Evolutionary conservation across 1,140 invertebrate species (phyloP).

Genomic region (Heliconius melpomene): DNA sequence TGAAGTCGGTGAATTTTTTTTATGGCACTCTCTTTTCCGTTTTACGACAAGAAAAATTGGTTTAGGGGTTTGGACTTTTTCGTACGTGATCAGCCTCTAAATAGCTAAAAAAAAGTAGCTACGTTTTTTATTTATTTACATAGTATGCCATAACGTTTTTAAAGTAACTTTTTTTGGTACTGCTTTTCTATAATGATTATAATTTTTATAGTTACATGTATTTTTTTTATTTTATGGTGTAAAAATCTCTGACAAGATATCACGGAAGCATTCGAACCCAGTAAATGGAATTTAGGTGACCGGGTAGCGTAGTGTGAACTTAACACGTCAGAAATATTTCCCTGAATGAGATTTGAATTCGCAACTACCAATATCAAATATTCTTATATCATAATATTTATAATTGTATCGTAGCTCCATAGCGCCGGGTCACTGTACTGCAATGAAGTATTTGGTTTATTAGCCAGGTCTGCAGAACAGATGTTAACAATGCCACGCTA

Average conservation of each 20-base stretch:
- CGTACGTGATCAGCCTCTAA: not conserved
- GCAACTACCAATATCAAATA: not conserved
- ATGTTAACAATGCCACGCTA: slow-evolving; percentile 39
- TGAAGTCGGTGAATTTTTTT: not conserved
- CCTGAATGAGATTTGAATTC: no score
- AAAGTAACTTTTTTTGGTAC: no score
- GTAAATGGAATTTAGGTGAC: no score
- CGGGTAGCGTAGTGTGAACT: no score
- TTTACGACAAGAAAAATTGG: slow-evolving; percentile 1
- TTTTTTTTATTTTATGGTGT: no score
- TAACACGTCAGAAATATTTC: no score
- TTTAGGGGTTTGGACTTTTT: not conserved
- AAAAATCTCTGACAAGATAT: no score
- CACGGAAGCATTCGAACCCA: no score
- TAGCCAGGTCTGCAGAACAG: slow-evolving; percentile 30
- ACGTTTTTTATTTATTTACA: no score
- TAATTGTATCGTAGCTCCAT: not conserved
- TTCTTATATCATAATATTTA: not conserved
- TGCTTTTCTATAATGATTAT: no score
- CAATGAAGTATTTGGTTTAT: slow-evolving; percentile 25
- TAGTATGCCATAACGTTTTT: not conserved
- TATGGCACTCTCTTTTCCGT: not conserved
- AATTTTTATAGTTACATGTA: no score
- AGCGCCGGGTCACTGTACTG: slow-evolving; percentile 21
- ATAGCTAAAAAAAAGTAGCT: not conserved